These are phyloP conservation scores for Neosilurus mollespiculum DNA, from an alignment of 2,797 vertebrate genomes.

Conservation along the genomic window DNA sequence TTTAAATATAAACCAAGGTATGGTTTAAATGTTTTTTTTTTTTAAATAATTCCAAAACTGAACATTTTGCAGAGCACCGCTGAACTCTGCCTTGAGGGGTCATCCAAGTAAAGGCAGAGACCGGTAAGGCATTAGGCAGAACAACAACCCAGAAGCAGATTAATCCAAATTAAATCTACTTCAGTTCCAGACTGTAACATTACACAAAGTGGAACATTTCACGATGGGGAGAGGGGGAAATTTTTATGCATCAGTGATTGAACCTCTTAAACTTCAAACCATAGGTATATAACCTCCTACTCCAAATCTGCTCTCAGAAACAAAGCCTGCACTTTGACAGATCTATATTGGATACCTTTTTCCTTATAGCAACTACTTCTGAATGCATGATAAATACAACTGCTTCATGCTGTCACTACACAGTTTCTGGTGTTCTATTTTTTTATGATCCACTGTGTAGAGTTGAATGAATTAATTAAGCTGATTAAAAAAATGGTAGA, in stretches of 20 bases:
- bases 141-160: background rate
- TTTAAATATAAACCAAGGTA: background rate
- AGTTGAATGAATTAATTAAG: slow-evolving; percentile 24
- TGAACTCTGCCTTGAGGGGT: background rate
- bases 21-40: too few relatives aligned
- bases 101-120: background rate
- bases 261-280: background rate
- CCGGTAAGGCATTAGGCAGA: background rate
- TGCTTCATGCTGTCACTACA: background rate
- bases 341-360: slow-evolving; percentile 23
- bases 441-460: background rate
- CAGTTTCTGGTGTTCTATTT: background rate
- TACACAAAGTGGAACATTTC: background rate
- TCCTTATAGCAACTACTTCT: slow-evolving; percentile 38
- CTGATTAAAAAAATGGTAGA: background rate
- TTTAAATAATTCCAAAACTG: background rate
- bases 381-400: background rate
- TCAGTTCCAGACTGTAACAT: slow-evolving; percentile 8
- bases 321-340: background rate
- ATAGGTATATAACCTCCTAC: background rate
- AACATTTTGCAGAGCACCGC: background rate
- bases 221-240: background rate
- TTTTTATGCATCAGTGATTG: slow-evolving; percentile 4
- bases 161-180: background rate
- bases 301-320: background rate